Evolutionary conservation across 2,113 vertebrate genomes (phyloP).

Genomic region (Oceanites oceanicus): DNA sequence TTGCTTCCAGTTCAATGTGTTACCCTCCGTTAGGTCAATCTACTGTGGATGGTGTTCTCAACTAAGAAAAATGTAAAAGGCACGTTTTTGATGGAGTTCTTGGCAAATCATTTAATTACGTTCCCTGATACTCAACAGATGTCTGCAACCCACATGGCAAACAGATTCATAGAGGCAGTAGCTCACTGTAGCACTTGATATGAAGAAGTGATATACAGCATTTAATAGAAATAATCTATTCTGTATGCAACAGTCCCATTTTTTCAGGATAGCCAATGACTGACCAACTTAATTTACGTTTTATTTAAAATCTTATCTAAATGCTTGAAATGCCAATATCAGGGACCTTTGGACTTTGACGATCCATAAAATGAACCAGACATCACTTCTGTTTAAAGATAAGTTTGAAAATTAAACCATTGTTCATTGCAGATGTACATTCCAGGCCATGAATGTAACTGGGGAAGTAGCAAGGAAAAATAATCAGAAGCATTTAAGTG

Average conservation of each 20-base stretch:
- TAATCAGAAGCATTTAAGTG: background rate
- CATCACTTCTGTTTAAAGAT: background rate
- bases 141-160: slow-evolving; percentile 59
- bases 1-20: slow-evolving; percentile 3
- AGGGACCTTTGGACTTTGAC: background rate
- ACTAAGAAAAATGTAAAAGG: slow-evolving; percentile 60
- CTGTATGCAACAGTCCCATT: background rate
- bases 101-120: slow-evolving; percentile 65
- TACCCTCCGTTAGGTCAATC: background rate
- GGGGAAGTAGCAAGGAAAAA: slow-evolving; percentile 1
- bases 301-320: slow-evolving; percentile 15
- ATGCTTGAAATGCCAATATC: background rate
- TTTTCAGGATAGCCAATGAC: background rate
- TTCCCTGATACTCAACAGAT: slow-evolving; percentile 70
- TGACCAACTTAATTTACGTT: background rate
- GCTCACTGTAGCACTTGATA: slow-evolving; percentile 36
- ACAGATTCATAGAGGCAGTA: slow-evolving; percentile 30
- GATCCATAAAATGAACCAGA: background rate
- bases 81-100: slow-evolving; percentile 60
- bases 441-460: background rate
- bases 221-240: slow-evolving; percentile 57
- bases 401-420: slow-evolving; percentile 15
- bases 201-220: background rate
- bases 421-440: slow-evolving; percentile 8
- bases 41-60: slow-evolving; percentile 52